These are phyloP conservation scores for Diglossa cyanea DNA, from an alignment of 2,797 vertebrate species.

Conservation along the genomic window DNA sequence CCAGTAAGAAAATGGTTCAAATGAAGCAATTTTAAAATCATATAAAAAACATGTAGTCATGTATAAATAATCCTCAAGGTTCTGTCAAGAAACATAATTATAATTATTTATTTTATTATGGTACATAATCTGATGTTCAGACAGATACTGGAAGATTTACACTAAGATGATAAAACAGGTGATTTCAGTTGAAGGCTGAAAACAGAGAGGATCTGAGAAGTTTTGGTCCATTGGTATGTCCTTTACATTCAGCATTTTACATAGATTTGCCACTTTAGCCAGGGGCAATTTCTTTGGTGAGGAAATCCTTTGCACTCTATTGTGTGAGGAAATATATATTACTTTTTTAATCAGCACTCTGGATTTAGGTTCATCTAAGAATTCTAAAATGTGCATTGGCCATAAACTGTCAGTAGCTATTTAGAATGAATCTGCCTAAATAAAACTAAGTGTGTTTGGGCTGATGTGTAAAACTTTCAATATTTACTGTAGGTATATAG, in stretches of 20 bases:
- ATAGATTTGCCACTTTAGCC: background rate
- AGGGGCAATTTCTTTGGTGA: background rate
- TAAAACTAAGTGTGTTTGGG: background rate
- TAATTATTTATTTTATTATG: background rate
- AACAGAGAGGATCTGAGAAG: background rate
- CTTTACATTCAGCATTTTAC: background rate
- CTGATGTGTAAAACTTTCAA: background rate
- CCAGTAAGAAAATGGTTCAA: background rate
- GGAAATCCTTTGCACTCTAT: background rate
- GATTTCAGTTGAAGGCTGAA: background rate
- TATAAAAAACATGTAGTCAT: background rate
- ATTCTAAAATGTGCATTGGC: background rate
- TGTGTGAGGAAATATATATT: background rate
- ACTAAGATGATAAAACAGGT: background rate
- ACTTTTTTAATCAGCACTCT: background rate
- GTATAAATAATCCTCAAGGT: background rate
- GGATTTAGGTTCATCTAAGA: background rate
- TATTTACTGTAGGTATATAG: background rate
- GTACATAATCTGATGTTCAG: background rate
- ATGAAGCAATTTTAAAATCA: background rate
- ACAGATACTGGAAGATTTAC: background rate
- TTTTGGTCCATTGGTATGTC: background rate
- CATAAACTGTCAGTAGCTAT: background rate
- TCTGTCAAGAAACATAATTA: background rate
- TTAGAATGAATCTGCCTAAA: background rate